phyloP scores from a whole-genome alignment of 2,797 vertebrate species.

The Steatocranus sp. region DNA sequence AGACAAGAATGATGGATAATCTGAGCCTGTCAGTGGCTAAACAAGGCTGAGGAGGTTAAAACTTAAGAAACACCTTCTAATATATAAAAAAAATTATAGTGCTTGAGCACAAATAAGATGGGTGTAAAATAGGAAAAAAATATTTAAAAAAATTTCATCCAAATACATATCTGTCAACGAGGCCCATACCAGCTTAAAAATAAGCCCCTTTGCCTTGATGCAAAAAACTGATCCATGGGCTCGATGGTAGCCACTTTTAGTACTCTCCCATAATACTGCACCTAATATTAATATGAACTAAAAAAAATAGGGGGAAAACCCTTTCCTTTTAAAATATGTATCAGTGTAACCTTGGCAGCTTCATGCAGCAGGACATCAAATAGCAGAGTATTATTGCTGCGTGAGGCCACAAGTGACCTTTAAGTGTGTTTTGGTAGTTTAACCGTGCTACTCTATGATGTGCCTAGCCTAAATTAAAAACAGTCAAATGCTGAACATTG shows the following conservation, averaged over 20 bases:
- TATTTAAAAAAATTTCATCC: not conserved
- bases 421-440: not conserved
- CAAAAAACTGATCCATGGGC: not conserved
- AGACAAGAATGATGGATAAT: not conserved
- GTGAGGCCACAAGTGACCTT: not conserved
- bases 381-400: not conserved
- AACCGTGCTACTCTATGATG: not conserved
- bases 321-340: not conserved
- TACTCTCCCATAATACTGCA: not conserved
- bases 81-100: not conserved
- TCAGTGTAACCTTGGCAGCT: not conserved
- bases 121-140: not conserved
- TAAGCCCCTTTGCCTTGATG: not conserved
- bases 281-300: not conserved
- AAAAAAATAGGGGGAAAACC: fast-evolving
- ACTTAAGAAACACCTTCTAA: not conserved
- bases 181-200: not conserved
- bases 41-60: not conserved
- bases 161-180: not conserved
- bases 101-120: not conserved
- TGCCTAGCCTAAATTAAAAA: not conserved
- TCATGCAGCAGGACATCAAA: not conserved
- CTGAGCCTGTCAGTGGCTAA: not conserved
- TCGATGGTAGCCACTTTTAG: not conserved
- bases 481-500: not conserved